These are phyloP conservation scores for Macrophya annulata DNA, from an alignment of 2,888 invertebrate genomes.

Conservation along the genomic window DNA sequence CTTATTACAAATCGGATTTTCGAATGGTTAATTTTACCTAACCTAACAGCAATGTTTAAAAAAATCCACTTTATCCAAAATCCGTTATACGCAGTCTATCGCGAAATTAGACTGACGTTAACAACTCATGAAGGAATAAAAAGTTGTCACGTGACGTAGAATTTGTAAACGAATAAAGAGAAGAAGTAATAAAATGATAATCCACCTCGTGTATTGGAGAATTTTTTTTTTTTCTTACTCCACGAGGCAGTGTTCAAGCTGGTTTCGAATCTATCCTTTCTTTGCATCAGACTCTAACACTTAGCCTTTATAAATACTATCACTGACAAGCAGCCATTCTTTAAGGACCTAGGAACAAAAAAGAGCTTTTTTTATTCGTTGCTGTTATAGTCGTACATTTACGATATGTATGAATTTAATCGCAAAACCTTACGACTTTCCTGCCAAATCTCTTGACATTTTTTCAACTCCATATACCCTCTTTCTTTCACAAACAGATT, in stretches of 20 bases:
- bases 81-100: background rate
- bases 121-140: background rate
- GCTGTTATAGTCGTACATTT: background rate
- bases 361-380: background rate
- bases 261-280: background rate
- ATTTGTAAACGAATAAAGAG: background rate
- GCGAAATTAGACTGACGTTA: background rate
- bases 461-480: background rate
- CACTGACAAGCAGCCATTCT: background rate
- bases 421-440: background rate
- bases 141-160: background rate
- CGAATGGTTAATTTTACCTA: slow-evolving; percentile 9
- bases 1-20: background rate
- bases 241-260: background rate
- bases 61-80: background rate
- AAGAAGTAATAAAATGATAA: background rate
- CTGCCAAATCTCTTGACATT: background rate
- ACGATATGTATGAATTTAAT: background rate
- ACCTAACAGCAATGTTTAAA: background rate
- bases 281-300: background rate
- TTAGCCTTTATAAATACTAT: background rate
- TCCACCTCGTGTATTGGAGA: background rate
- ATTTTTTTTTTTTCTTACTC: background rate
- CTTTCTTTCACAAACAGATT: background rate
- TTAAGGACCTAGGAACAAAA: slow-evolving; percentile 3